Evolutionary conservation across 2,888 invertebrate genomes (phyloP).

Genomic region (Agrilus mali): DNA sequence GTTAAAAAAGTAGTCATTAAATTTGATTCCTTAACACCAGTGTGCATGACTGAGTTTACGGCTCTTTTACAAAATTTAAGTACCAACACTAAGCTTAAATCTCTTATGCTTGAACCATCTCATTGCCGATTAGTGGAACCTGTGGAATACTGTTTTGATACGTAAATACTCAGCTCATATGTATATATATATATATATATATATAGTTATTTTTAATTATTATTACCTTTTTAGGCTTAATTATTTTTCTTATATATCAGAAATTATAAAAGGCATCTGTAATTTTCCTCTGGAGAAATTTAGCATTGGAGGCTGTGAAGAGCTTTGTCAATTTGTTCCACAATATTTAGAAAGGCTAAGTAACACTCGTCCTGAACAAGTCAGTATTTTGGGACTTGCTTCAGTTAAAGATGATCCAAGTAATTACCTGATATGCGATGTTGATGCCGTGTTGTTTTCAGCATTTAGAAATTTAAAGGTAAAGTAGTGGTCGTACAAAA

Average conservation of each 20-base stretch:
- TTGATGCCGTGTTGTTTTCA: conserved; percentile 43
- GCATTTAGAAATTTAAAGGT: conserved; percentile 47
- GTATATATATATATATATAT: background rate
- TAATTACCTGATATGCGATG: conserved; percentile 44
- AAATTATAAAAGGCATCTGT: conserved; percentile 13
- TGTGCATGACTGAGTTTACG: conserved; percentile 30
- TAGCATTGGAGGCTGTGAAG: conserved; percentile 32
- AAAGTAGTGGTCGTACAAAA: no score
- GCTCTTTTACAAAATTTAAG: conserved; percentile 26
- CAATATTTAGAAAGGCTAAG: conserved; percentile 25
- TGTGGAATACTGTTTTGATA: conserved; percentile 12
- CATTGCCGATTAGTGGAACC: conserved; percentile 29
- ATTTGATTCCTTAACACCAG: conserved; percentile 26
- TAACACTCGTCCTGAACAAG: conserved; percentile 36
- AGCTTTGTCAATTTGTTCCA: conserved; percentile 26
- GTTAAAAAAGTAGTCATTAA: conserved; percentile 27
- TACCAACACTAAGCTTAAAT: conserved; percentile 28
- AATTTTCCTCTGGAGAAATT: conserved; percentile 26
- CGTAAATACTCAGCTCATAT: conserved; percentile 15
- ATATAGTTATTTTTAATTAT: background rate
- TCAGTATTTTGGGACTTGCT: conserved; percentile 53
- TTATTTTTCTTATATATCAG: background rate
- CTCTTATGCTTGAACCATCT: conserved; percentile 30
- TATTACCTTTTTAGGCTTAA: background rate
- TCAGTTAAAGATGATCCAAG: conserved; percentile 63